A percentile compares a stretch with the other conserved stretches of the same genome.
These are phyloP conservation scores for Holcopasites calliopsidis DNA, from an alignment of 1,140 invertebrate species.

Conservation along the genomic window DNA sequence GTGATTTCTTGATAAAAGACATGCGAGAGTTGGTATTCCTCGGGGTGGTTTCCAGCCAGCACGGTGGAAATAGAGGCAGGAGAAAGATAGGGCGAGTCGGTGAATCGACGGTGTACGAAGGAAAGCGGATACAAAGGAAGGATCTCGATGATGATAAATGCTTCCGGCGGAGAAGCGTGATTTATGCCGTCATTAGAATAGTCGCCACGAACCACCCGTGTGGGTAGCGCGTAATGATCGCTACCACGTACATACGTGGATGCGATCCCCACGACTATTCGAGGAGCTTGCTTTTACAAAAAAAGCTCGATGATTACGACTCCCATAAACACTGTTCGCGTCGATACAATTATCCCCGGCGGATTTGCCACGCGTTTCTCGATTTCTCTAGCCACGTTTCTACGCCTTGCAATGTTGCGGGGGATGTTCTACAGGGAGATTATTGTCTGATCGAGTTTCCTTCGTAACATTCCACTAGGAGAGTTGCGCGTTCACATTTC, in stretches of 20 bases:
- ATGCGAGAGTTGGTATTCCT: conserved; percentile 39
- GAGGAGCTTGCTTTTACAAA: conserved; percentile 27
- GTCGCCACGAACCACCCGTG: conserved; percentile 55
- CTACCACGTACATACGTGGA: conserved; percentile 41
- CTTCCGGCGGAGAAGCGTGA: conserved; percentile 61
- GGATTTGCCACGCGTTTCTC: background rate
- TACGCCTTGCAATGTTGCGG: background rate
- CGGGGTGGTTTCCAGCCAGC: conserved; percentile 7
- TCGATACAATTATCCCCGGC: background rate
- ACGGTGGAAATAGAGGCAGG: background rate
- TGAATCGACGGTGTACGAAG: conserved; percentile 1
- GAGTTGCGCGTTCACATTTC: background rate
- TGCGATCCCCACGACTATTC: conserved; percentile 16
- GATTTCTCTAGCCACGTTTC: background rate
- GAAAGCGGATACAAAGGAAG: background rate
- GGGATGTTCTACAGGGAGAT: background rate
- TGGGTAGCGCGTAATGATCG: conserved; percentile 66
- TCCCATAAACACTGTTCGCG: conserved; percentile 38
- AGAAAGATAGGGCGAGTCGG: too few relatives aligned
- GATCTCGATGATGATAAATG: conserved; percentile 71
- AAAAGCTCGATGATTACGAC: conserved; percentile 46
- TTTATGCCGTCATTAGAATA: conserved; percentile 72
- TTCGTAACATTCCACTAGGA: background rate
- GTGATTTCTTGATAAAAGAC: conserved; percentile 27
- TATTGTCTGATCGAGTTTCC: background rate